phyloP scores from a whole-genome alignment of 2,113 vertebrate species.

The Hipposideros armiger region DNA sequence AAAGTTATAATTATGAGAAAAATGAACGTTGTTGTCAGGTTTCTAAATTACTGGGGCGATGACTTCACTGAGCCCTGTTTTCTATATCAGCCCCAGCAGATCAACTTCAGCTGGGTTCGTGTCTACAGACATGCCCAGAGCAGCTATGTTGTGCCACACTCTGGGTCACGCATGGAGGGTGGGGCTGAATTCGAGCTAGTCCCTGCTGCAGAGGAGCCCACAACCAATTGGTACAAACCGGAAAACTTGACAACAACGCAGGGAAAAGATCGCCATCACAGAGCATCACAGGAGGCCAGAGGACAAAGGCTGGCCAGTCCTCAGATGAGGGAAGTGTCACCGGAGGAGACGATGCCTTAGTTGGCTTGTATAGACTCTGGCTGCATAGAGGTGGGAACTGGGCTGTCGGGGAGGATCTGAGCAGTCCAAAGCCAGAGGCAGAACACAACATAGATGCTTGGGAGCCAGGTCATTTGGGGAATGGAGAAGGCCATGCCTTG shows the following conservation, averaged over 20 bases:
- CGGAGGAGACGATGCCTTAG: fast-evolving
- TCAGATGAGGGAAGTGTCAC: background rate
- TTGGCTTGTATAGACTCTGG: fast-evolving
- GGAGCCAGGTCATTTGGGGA: background rate
- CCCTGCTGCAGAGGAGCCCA: background rate
- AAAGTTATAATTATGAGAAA: background rate
- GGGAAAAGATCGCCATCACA: fast-evolving
- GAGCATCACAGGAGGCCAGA: background rate
- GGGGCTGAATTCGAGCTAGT: background rate
- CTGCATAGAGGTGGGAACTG: fast-evolving
- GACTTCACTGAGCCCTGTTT: fast-evolving
- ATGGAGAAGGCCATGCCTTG: fast-evolving
- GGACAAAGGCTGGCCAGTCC: background rate
- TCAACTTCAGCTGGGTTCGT: background rate
- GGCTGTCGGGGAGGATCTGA: background rate
- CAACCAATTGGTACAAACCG: fast-evolving
- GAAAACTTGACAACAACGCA: too few species aligned
- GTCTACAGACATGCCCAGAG: background rate
- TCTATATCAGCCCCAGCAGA: background rate
- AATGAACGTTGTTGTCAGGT: background rate
- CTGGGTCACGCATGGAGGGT: background rate
- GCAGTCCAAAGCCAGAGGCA: background rate
- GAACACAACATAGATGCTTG: fast-evolving
- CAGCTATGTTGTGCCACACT: fast-evolving
- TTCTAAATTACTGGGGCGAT: background rate